phyloP scores from a whole-genome alignment of 2,113 vertebrate species.

The Genyomyrus donnyi region DNA sequence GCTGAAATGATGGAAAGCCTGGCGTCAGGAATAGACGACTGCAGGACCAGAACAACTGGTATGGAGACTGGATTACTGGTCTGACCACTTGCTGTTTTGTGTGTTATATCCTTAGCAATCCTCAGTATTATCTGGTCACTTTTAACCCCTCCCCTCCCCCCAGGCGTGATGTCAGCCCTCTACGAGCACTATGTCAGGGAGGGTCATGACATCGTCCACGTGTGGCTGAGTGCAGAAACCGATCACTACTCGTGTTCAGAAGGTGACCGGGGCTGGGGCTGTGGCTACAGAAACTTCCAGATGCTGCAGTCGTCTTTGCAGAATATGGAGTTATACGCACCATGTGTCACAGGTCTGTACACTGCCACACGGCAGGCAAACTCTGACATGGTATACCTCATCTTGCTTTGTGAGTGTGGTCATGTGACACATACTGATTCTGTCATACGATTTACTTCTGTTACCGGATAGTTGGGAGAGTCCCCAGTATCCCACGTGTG shows the following conservation, averaged over 20 bases:
- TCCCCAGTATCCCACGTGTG: slow-evolving; percentile 82
- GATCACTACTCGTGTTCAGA: slow-evolving; percentile 79
- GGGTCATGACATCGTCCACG: slow-evolving; percentile 59
- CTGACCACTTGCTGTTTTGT: neutral
- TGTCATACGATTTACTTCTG: neutral
- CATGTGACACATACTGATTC: neutral
- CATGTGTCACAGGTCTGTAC: slow-evolving; percentile 62
- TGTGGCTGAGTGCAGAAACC: slow-evolving; percentile 77
- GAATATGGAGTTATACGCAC: slow-evolving; percentile 57
- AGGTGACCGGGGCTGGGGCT: slow-evolving; percentile 89
- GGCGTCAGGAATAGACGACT: slow-evolving; percentile 78
- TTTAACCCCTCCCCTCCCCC: neutral
- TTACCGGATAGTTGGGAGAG: slow-evolving; percentile 52
- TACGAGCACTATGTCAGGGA: slow-evolving; percentile 67
- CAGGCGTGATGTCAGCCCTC: slow-evolving; percentile 71
- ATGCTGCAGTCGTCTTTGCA: slow-evolving; percentile 83
- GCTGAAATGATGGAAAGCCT: slow-evolving; percentile 81
- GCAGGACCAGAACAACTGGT: slow-evolving; percentile 79
- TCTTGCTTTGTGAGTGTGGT: neutral
- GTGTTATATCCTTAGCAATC: neutral
- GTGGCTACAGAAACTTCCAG: slow-evolving; percentile 92
- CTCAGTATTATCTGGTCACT: neutral
- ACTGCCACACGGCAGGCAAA: too few relatives aligned
- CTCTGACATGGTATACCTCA: neutral
- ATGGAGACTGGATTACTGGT: neutral